phyloP scores from a whole-genome alignment of 2,797 vertebrate genomes.

The Spinus pinus region DNA sequence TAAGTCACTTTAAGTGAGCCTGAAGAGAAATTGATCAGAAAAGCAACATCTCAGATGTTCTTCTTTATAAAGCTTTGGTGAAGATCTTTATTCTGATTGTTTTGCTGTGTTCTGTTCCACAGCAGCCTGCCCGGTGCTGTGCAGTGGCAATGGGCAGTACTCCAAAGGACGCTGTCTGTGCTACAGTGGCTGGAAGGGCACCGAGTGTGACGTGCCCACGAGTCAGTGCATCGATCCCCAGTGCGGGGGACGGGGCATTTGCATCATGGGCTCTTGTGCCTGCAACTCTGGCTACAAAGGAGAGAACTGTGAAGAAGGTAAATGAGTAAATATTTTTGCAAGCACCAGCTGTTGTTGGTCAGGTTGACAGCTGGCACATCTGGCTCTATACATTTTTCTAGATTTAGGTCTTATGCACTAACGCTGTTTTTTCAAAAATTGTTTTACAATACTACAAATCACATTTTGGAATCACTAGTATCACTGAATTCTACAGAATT shows the following conservation, averaged over 20 bases:
- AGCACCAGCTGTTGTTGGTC: not conserved
- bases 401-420: not conserved
- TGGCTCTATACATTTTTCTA: not conserved
- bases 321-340: slow-evolving; percentile 41
- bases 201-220: slow-evolving; percentile 90
- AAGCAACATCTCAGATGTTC: not conserved
- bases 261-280: slow-evolving; percentile 90
- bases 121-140: slow-evolving; percentile 95
- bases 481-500: not conserved
- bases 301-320: slow-evolving; percentile 93
- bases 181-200: slow-evolving; percentile 98
- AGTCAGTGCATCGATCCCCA: slow-evolving; percentile 91
- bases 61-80: not conserved
- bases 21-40: not conserved
- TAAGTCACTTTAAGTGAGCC: not conserved
- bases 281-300: slow-evolving; percentile 96
- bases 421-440: not conserved
- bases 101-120: slow-evolving; percentile 56
- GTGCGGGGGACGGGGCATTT: slow-evolving; percentile 91
- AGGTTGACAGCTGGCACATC: not conserved
- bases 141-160: slow-evolving; percentile 96
- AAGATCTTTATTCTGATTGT: slow-evolving; percentile 3
- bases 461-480: not conserved
- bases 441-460: not conserved
- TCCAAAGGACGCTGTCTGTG: slow-evolving; percentile 96